phyloP scores from a whole-genome alignment of 2,888 invertebrate genomes.

The Drosophila subsilvestris region DNA sequence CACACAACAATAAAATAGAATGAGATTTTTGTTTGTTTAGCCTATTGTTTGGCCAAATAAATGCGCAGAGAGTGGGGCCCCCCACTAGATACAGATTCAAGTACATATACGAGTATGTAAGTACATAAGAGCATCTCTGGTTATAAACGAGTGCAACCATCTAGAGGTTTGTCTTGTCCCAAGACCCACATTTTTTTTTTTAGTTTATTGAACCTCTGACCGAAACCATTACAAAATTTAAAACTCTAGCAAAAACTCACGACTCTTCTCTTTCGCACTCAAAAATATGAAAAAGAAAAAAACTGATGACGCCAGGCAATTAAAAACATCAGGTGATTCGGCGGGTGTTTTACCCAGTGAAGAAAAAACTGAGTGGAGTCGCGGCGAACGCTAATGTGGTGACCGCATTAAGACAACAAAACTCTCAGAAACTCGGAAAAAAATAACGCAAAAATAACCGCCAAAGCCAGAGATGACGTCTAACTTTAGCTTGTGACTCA shows the following conservation, averaged over 20 bases:
- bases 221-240: slow-evolving; percentile 2
- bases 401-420: slow-evolving; percentile 39
- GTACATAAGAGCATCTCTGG: not conserved
- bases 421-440: slow-evolving; percentile 9
- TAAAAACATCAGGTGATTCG: slow-evolving; percentile 78
- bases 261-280: slow-evolving; percentile 15
- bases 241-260: slow-evolving; percentile 6
- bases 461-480: slow-evolving; percentile 67
- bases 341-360: slow-evolving; percentile 57
- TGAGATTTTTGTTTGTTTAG: slow-evolving; percentile 20
- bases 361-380: slow-evolving; percentile 9
- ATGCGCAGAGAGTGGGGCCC: not conserved
- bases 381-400: slow-evolving; percentile 38
- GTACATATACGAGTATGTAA: not conserved
- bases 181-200: not conserved
- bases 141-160: slow-evolving; percentile 6
- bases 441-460: slow-evolving; percentile 17
- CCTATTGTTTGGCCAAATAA: slow-evolving; percentile 40
- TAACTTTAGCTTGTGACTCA: slow-evolving; percentile 54
- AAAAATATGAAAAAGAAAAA: slow-evolving; percentile 21
- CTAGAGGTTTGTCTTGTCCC: not conserved
- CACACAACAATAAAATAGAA: slow-evolving; percentile 42
- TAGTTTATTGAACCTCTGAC: slow-evolving; percentile 36
- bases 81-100: not conserved
- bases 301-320: slow-evolving; percentile 76